These are phyloP conservation scores for Clistopyga incitator DNA, from an alignment of 2,888 invertebrate species.

Conservation along the genomic window DNA sequence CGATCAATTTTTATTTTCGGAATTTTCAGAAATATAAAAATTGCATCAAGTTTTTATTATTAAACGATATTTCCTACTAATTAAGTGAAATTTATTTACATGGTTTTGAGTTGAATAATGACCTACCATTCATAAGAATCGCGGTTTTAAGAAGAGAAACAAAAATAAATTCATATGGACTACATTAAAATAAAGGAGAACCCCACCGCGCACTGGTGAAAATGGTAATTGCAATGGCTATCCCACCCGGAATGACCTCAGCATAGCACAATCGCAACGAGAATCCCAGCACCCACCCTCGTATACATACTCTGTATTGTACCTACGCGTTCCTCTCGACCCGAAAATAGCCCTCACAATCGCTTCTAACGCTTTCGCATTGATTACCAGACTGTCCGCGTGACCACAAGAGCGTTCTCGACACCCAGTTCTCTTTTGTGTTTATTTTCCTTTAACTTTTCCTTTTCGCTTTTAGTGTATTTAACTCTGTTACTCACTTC, in stretches of 20 bases:
- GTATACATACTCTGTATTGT: constrained; percentile 13
- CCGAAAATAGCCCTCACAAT: constrained; percentile 37
- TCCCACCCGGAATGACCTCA: neutral
- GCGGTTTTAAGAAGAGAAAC: no score
- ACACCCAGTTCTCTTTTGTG: neutral
- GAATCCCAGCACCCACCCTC: constrained; percentile 8
- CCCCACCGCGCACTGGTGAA: neutral
- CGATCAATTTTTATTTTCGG: no score
- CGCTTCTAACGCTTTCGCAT: constrained; percentile 55
- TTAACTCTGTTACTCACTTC: constrained; percentile 4
- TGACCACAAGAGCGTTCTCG: constrained; percentile 16
- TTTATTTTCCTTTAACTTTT: constrained; percentile 20
- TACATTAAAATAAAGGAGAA: no score
- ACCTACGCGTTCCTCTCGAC: constrained; percentile 1
- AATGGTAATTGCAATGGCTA: neutral
- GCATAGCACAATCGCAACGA: constrained; percentile 12
- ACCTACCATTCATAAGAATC: neutral
- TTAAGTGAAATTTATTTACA: neutral
- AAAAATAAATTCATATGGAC: no score
- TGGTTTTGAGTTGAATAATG: neutral
- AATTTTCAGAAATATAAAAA: no score
- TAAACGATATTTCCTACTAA: neutral
- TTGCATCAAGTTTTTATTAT: no score
- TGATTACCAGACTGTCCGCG: constrained; percentile 42
- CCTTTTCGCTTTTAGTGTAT: constrained; percentile 8